These are phyloP conservation scores for Aphaenogaster ashmeadi DNA, from an alignment of 1,140 invertebrate species.

Conservation along the genomic window DNA sequence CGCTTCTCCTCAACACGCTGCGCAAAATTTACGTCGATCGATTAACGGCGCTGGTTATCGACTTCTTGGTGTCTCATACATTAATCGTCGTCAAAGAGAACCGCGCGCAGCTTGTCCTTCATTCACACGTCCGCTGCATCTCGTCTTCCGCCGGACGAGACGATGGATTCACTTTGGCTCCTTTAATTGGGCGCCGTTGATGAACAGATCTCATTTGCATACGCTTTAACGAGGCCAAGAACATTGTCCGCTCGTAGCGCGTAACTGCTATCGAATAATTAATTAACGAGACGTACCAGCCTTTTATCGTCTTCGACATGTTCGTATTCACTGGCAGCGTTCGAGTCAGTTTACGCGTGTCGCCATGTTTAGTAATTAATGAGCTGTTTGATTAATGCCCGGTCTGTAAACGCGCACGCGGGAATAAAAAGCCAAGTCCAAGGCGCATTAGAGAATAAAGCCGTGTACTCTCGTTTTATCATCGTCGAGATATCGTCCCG, in stretches of 20 bases:
- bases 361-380: conserved; percentile 59
- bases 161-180: conserved; percentile 5
- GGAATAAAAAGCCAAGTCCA: conserved; percentile 10
- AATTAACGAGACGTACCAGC: conserved; percentile 47
- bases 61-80: not conserved
- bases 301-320: conserved; percentile 60
- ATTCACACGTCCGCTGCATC: conserved; percentile 26
- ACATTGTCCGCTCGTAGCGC: conserved; percentile 51
- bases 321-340: conserved; percentile 39
- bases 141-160: conserved; percentile 22
- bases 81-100: not conserved
- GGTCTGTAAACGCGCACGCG: not conserved
- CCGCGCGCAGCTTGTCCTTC: conserved; percentile 14
- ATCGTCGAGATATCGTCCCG: conserved; percentile 7
- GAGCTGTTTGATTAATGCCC: conserved; percentile 47
- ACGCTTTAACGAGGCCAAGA: conserved; percentile 47
- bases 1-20: not conserved
- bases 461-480: conserved; percentile 28
- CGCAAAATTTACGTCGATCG: conserved; percentile 9
- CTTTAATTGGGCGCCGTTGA: conserved; percentile 57
- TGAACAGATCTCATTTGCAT: conserved; percentile 59
- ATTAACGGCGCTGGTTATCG: not conserved
- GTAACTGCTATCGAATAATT: conserved; percentile 54
- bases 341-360: conserved; percentile 49
- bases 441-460: conserved; percentile 22